Evolutionary conservation across 2,797 vertebrate genomes (phyloP).

Genomic region (Sebastes minor): DNA sequence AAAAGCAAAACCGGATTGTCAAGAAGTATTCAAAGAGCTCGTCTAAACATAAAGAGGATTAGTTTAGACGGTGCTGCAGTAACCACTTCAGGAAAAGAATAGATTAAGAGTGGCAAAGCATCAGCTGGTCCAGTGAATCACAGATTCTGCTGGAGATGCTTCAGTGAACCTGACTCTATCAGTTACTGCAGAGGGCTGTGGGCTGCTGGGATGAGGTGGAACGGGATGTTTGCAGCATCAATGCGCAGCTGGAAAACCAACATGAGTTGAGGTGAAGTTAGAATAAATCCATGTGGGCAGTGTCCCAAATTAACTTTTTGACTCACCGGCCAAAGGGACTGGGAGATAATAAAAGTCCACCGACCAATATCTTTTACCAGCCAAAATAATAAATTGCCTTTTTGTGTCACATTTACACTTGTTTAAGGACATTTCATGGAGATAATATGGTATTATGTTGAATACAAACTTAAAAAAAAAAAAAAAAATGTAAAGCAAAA

Average conservation of each 20-base stretch:
- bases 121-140: slow-evolving; percentile 42
- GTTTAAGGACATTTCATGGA: too few relatives aligned
- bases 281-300: too few relatives aligned
- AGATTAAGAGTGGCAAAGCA: slow-evolving; percentile 41
- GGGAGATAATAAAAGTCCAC: too few relatives aligned
- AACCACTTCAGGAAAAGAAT: slow-evolving; percentile 1
- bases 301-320: too few relatives aligned
- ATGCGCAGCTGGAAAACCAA: slow-evolving; percentile 2
- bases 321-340: too few relatives aligned
- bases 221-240: slow-evolving; percentile 23
- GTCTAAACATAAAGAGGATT: not conserved
- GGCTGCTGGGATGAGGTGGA: slow-evolving; percentile 17
- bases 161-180: slow-evolving; percentile 38
- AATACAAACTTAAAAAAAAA: too few relatives aligned
- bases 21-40: not conserved
- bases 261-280: not conserved
- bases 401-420: too few relatives aligned
- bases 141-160: slow-evolving; percentile 19
- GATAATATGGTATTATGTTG: too few relatives aligned
- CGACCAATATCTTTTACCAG: too few relatives aligned
- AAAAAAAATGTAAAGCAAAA: too few relatives aligned
- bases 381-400: too few relatives aligned
- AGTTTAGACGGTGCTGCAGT: not conserved
- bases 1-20: not conserved
- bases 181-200: slow-evolving; percentile 1